A percentile compares a stretch with the other conserved stretches of the same genome.
phyloP scores from a whole-genome alignment of 2,888 invertebrate species.

The Phytoseiulus persimilis region DNA sequence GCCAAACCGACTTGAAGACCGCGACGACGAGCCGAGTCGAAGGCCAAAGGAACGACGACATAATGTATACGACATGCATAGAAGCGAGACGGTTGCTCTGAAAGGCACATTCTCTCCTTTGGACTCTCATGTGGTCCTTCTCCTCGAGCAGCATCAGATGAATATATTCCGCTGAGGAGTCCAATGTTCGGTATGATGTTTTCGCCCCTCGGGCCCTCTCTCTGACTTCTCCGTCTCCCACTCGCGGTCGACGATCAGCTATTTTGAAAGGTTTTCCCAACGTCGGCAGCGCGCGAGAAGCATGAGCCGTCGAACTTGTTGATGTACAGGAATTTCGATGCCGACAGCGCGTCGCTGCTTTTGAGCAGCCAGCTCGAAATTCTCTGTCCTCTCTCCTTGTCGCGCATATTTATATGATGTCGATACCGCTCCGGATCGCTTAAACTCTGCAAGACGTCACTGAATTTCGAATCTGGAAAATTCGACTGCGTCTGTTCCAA shows the following conservation, averaged over 20 bases:
- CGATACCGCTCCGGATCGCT: no score
- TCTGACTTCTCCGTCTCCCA: background rate
- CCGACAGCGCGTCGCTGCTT: no score
- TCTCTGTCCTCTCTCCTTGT: no score
- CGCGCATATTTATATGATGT: no score
- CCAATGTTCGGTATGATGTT: background rate
- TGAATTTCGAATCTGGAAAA: no score
- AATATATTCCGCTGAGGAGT: constrained; percentile 33
- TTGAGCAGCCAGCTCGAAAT: no score
- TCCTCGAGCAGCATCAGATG: background rate
- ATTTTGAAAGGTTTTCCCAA: no score
- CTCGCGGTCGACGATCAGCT: background rate
- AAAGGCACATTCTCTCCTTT: background rate
- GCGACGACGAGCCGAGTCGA: background rate
- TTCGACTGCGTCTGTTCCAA: no score
- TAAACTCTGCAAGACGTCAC: no score
- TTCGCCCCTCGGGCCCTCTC: background rate
- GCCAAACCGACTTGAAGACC: background rate
- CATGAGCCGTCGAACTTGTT: no score
- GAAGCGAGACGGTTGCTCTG: background rate
- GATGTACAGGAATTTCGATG: no score
- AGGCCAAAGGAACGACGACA: background rate
- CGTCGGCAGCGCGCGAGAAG: no score
- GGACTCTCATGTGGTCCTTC: background rate
- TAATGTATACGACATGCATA: constrained; percentile 38